Base-by-base conservation (phyloP, 2,113 vertebrate species). In the Podarcis muralis region DNA sequence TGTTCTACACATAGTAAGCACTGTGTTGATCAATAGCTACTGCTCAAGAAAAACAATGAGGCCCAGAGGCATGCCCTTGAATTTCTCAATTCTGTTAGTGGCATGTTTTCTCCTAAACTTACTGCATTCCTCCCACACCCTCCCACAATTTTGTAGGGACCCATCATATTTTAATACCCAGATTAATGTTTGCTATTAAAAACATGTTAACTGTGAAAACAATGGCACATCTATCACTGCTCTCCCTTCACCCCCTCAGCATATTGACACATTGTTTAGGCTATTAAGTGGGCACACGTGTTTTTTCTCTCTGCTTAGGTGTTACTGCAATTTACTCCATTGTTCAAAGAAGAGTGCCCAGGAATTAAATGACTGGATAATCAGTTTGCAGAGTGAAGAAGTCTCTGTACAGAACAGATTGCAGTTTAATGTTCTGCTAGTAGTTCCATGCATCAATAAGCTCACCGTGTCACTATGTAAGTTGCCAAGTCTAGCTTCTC, bases 1-100 rank as follows among this genome's bases (percentile, higher is more conserved):
- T 15, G 8, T 74, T 88, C 80, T 53, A 76, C 80, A 87, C 69
- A 30, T 1, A 91, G 83, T 2, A 89, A 94, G 88, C 77, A 88
- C n/a, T 40, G 68, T 13, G 69, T 37, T 90, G 91, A 94, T 88
- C 92, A 69, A 92, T 93, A 93, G 89, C 37, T 89, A 87, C 87
- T 88, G 86, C 77, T 43, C 71, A 89, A 90, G 80, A 83, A 88
- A 90, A 5, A 2, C 25, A 85, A 48, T 40, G 43, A 83, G 84
- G 83, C 43, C 81, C 81, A 91, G 86, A 92, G 53, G 30, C 37
- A 32, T 11, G 65, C 53, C 88, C 71, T 89, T 80, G 75, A 91
- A 91, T 79, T 84, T n/a, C 81, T 91, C 40, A 84, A n/a, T 8
- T 35, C 30, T 71, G 93, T 90, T 90, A 81, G 84, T 90, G 40